A percentile compares a stretch with the other conserved stretches of the same genome.
phyloP scores from a whole-genome alignment of 1,140 invertebrate genomes.

The Rhysida immarginata region DNA sequence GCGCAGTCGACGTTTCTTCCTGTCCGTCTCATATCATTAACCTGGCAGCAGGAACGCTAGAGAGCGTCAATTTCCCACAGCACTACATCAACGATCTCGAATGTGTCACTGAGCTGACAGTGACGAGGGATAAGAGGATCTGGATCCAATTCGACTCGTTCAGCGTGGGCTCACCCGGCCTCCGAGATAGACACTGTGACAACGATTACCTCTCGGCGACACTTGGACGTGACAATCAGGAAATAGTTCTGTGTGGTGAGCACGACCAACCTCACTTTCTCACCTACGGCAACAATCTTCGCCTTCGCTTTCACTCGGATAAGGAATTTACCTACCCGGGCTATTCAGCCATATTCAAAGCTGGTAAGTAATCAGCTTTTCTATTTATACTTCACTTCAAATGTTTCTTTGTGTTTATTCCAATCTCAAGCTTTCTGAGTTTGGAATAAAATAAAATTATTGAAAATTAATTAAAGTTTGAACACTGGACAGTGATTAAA shows the following conservation, averaged over 20 bases:
- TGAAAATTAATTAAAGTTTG: too few species aligned
- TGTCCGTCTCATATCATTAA: conserved; percentile 35
- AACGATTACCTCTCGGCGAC: neutral
- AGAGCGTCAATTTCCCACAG: conserved; percentile 49
- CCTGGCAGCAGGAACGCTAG: conserved; percentile 22
- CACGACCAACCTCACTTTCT: too few species aligned
- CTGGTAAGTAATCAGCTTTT: conserved; percentile 34
- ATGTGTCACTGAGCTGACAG: conserved; percentile 46
- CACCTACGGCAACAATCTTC: conserved; percentile 38
- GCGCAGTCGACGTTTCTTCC: conserved; percentile 44
- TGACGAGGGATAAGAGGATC: conserved; percentile 42
- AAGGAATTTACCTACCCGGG: conserved; percentile 38
- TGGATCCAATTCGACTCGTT: conserved; percentile 46
- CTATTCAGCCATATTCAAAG: conserved; percentile 43
- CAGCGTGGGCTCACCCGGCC: conserved; percentile 27
- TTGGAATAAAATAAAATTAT: too few species aligned
- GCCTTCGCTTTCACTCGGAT: conserved; percentile 39
- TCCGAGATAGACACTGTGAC: neutral
- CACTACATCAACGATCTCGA: conserved; percentile 46
- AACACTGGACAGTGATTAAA: too few species aligned
- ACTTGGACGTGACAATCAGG: conserved; percentile 12
- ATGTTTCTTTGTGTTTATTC: too few species aligned
- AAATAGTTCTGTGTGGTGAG: too few species aligned
- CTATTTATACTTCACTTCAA: too few species aligned
- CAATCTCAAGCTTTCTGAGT: too few species aligned